Base-by-base conservation (phyloP, 2,888 invertebrate genomes). In the Cetonia aurata region DNA sequence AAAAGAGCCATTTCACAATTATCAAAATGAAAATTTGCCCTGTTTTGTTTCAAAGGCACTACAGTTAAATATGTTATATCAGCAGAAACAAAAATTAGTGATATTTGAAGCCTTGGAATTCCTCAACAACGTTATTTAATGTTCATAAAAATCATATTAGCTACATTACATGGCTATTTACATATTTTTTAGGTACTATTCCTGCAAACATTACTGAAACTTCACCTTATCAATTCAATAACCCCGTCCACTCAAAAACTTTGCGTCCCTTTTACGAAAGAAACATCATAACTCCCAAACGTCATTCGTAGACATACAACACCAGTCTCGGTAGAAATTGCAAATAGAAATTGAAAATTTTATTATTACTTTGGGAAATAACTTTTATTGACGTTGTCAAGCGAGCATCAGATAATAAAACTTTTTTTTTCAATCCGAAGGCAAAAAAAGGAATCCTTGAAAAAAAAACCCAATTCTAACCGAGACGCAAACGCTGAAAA, bases 301-400 rank as follows among this genome's bases (percentile, higher is more conserved):
- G 6, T 48, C 48, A 6, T 17, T 8, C 48, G 48, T 12, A 48
- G 25, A 25, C 25, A 4, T 4, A 48, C 13, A 9, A 6, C 1
- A 37, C 4, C 37, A 37, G 37, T 1, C 3, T 4, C 25, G 13
- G 44, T 6, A 44, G 44, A 44, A 44, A 44, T 44, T 44, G 44
- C 12, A 13, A 13, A n/a, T 48, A 13, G 6, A 48, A 17, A 48
- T 48, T 48, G 48, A 48, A 48, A 48, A 48, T 48, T 48, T 48
- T 48, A 48, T 48, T 48, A 48, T 48, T 48, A 48, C 48, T 48
- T n/a, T 48, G 48, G 48, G 48, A 48, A 48, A 48, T 48, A 48
- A 48, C 48, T 48, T 48, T 48, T 48, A 48, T 48, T 48, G 48
- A 13, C 48, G 48, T 13, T 48, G 48, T 48, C 48, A 48, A 13